Base-by-base conservation (phyloP, 2,113 vertebrate genomes). In the Plecturocebus donacophilus region DNA sequence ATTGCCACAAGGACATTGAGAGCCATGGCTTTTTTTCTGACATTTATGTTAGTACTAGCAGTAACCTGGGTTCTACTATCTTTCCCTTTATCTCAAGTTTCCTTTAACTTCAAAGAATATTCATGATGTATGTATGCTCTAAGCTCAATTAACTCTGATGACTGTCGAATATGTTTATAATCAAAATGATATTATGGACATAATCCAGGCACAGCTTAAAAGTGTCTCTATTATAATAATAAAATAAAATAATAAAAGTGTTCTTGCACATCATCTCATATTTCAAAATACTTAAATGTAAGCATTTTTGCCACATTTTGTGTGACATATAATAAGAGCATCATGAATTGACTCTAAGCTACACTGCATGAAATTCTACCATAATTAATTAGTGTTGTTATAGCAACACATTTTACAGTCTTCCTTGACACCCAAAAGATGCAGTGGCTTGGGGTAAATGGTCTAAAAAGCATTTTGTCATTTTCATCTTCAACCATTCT, bases 381-480 rank as follows among this genome's bases (percentile, higher is more conserved):
- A 96, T 97, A 98, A 98, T 98, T 98, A 98, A 98, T 98, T 98
- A 98, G 81, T 90, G 97, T 97, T 98, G 96, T 98, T 98, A 98
- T 97, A 98, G 96, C 95, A 98, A 98, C 97, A 98, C n/a, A 68
- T 97, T 98, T 97, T 92, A 87, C 96, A 98, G 93, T 64, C 88
- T 90, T 97, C 68, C 88, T 98, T 96, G 97, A 94, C 90, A 96
- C 76, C 84, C 96, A 96, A 42, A 95, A 56, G 77, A 97, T 35
- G 12, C 47, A 97, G n/a, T 87, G 92, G 87, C 91, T 93, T 70
- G 11, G 35, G 79, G 76, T 96, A 91, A 98, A 97, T 47, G 54
- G 61, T 75, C 68, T 77, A 35, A 97, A 95, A 97, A 89, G 85
- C 47, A 96, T 84, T 96, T 86, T 97, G 38, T 92, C 95, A 97